Evolutionary conservation across 2,113 vertebrate genomes (phyloP).

Genomic region (Larimichthys crocea): DNA sequence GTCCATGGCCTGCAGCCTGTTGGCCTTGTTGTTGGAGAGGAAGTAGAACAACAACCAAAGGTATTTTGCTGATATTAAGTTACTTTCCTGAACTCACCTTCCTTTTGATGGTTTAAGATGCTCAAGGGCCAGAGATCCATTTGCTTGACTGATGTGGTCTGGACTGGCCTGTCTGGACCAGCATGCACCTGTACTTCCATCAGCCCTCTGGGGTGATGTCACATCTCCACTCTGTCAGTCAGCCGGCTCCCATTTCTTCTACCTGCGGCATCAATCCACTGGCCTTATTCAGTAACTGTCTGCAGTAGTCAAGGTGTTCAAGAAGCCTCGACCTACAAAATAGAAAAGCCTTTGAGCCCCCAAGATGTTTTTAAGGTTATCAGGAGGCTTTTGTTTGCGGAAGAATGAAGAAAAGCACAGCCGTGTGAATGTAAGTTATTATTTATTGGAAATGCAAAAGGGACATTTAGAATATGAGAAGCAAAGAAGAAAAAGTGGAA

Average conservation of each 20-base stretch:
- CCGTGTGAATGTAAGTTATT: background rate
- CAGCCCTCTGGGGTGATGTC: constrained; percentile 56
- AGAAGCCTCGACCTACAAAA: constrained; percentile 42
- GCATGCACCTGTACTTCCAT: constrained; percentile 67
- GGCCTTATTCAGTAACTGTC: constrained; percentile 72
- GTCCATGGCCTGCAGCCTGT: constrained; percentile 20
- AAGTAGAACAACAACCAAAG: constrained; percentile 39
- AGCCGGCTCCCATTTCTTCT: constrained; percentile 31
- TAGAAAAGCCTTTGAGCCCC: constrained; percentile 22
- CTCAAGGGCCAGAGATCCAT: constrained; percentile 52
- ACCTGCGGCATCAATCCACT: constrained; percentile 66
- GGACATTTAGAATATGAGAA: background rate
- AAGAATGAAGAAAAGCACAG: background rate
- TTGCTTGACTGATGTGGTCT: constrained; percentile 51
- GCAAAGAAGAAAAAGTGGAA: background rate
- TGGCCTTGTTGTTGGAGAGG: constrained; percentile 13
- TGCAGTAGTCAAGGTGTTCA: constrained; percentile 45
- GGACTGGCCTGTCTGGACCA: constrained; percentile 46
- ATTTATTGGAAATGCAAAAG: background rate
- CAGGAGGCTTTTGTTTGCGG: constrained; percentile 1
- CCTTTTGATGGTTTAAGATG: constrained; percentile 34
- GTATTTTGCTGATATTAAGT: constrained; percentile 27
- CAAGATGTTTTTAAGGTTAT: constrained; percentile 17
- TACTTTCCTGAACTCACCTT: constrained; percentile 22
- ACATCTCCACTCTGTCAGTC: constrained; percentile 54